These are phyloP conservation scores for Dichetophora obliterata DNA, from an alignment of 2,888 invertebrate genomes.

Conservation along the genomic window DNA sequence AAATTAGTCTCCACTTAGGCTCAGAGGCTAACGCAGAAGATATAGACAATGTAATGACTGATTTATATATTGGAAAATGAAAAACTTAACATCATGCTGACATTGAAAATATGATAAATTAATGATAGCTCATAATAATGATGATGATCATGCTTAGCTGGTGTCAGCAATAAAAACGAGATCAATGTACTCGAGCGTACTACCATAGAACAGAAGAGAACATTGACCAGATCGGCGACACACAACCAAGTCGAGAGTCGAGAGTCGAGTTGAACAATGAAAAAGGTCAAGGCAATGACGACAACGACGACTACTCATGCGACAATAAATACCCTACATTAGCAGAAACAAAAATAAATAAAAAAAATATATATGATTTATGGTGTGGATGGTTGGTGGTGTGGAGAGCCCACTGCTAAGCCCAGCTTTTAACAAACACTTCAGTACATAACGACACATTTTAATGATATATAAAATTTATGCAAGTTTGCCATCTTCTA, in stretches of 20 bases:
- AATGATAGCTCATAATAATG: background rate
- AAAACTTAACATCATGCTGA: too few species aligned
- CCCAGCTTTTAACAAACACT: too few species aligned
- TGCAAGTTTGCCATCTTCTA: constrained; percentile 9
- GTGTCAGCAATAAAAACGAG: constrained; percentile 7
- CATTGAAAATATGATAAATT: too few species aligned
- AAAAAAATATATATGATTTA: background rate
- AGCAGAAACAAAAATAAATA: background rate
- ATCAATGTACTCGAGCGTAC: background rate
- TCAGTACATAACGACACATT: too few species aligned
- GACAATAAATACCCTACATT: constrained; percentile 1
- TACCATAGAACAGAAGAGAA: background rate
- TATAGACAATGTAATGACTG: too few species aligned
- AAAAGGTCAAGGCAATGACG: constrained; percentile 17
- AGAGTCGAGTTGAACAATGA: constrained; percentile 1
- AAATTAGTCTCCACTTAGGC: too few species aligned
- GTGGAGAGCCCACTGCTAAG: too few species aligned
- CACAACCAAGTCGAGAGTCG: background rate
- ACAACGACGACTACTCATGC: background rate
- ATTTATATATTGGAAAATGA: too few species aligned
- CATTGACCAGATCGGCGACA: constrained; percentile 12
- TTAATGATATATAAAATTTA: background rate
- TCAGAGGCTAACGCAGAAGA: too few species aligned
- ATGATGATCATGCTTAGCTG: background rate
- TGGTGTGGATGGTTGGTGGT: background rate